A percentile compares a stretch with the other conserved stretches of the same genome.
Conservation (phyloP, 1,140 invertebrate genomes). For the Pemphigus obesinymphae region DNA sequence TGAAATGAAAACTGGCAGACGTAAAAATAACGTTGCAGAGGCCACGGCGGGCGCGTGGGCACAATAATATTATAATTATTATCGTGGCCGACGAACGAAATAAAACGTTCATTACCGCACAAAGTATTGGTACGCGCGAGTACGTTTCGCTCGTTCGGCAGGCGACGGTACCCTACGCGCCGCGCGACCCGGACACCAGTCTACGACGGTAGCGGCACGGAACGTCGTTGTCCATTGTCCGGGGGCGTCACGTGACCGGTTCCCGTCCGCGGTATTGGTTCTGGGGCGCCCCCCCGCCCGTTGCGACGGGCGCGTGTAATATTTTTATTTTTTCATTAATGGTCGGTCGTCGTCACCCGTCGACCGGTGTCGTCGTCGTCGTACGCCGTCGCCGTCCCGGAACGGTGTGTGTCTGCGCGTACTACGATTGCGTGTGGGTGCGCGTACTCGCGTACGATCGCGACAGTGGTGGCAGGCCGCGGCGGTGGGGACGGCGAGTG, state of each 20-base stretch:
- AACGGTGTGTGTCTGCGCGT: background rate
- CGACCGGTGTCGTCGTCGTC: background rate
- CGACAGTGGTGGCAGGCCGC: background rate
- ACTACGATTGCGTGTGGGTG: background rate
- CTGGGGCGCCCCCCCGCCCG: background rate
- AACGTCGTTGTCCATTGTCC: background rate
- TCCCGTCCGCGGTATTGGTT: constrained; percentile 2
- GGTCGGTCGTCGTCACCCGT: background rate
- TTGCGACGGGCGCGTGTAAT: background rate
- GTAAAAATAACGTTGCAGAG: background rate
- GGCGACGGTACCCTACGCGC: background rate
- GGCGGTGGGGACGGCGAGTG: background rate
- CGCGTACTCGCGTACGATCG: background rate
- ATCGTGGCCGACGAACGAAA: background rate
- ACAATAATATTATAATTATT: too few relatives aligned
- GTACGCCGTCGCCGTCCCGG: background rate
- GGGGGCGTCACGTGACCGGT: constrained; percentile 26
- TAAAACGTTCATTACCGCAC: background rate
- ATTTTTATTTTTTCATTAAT: constrained; percentile 10
- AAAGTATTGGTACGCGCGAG: too few relatives aligned
- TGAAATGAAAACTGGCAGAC: too few relatives aligned
- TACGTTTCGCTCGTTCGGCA: background rate
- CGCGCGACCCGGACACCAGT: background rate
- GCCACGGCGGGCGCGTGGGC: background rate
- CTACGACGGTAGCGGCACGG: background rate